Conservation (phyloP, 2,888 invertebrate genomes). For the Mylabris sibirica region DNA sequence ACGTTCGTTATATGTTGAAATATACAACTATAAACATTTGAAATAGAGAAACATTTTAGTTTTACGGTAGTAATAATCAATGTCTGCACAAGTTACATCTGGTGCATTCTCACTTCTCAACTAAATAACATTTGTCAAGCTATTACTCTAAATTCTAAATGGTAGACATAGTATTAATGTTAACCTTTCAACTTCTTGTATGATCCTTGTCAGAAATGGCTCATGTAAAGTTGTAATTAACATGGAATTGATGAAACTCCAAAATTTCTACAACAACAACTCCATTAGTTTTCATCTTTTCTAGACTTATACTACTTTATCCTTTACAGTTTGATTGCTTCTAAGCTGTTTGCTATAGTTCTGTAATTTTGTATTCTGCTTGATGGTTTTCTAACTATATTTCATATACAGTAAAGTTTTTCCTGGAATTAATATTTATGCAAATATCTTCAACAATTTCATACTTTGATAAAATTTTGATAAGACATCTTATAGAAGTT, state of each 20-base stretch:
- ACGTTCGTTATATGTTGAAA: background rate
- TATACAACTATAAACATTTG: background rate
- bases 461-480: too few species aligned
- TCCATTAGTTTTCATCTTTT: background rate
- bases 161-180: background rate
- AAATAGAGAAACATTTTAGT: slow-evolving; percentile 1
- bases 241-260: background rate
- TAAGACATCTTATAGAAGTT: too few species aligned
- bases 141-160: background rate
- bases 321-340: background rate
- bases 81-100: background rate
- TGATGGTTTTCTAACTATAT: background rate
- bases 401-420: background rate
- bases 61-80: background rate
- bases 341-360: background rate
- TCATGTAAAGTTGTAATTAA: background rate
- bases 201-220: background rate
- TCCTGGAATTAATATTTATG: background rate
- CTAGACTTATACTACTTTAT: background rate
- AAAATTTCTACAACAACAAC: background rate
- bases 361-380: background rate
- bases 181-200: slow-evolving; percentile 6
- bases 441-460: too few species aligned
- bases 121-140: slow-evolving; percentile 2
- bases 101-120: background rate